Evolutionary conservation across 2,888 invertebrate genomes (phyloP).

Genomic region (Punctoribates punctum): DNA sequence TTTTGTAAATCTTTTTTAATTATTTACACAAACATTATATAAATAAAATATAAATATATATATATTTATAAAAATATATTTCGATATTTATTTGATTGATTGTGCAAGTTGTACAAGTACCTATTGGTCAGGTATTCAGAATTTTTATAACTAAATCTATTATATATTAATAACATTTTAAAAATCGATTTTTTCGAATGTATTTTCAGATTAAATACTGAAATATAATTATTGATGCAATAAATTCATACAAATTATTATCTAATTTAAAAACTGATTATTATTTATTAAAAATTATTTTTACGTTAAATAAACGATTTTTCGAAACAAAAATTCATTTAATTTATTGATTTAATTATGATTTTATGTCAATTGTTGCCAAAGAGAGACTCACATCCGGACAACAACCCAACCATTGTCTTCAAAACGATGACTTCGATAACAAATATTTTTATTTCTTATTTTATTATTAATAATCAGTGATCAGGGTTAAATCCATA

Average conservation of each 20-base stretch:
- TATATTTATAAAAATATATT: conserved; percentile 36
- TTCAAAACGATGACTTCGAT: no score
- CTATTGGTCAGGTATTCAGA: conserved; percentile 34
- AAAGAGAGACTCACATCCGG: no score
- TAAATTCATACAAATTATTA: conserved; percentile 13
- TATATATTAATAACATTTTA: not conserved
- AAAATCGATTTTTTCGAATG: not conserved
- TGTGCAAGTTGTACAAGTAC: no score
- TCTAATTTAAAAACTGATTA: not conserved
- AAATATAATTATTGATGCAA: conserved; percentile 26
- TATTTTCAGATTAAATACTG: conserved; percentile 24
- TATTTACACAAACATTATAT: conserved; percentile 14
- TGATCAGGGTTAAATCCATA: no score
- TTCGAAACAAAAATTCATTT: no score
- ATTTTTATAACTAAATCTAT: conserved; percentile 27
- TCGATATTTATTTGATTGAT: conserved; percentile 35
- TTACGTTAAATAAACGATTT: no score
- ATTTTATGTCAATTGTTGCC: no score
- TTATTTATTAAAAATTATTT: not conserved
- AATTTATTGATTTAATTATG: no score
- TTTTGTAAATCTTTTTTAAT: conserved; percentile 28
- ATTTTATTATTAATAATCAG: no score
- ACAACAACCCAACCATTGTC: no score
- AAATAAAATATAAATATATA: conserved; percentile 33
- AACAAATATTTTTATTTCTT: no score